Base-by-base conservation (phyloP, 2,888 invertebrate genomes). In the Dastarcus helophoroides region DNA sequence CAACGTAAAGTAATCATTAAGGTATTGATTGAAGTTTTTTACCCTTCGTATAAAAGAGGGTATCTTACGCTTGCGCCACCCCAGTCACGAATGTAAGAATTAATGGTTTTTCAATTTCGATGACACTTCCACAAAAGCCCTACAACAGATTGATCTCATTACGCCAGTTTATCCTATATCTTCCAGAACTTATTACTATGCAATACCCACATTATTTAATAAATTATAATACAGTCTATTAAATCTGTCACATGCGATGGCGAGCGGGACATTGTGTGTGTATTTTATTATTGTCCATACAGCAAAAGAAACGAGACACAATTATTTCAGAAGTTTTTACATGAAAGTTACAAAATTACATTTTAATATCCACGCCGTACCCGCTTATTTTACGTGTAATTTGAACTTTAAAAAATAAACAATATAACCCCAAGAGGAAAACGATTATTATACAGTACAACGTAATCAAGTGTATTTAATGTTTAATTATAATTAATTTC, bases 1-100 rank as follows among this genome's bases (percentile, higher is more conserved):
- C 48, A 55, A 51, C 56, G 55, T 55, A 53, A 48, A 53, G 56
- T 53, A 57, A 58, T 60, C 59, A 60, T 60, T 59, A 56, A 56
- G 55, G 57, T 60, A 60, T 60, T 54, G 59, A 60, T 60, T 60
- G 55, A 50, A 51, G 49, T 54, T 56, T 58, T 56, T 58, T 56
- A 50, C 51, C 43, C 45, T 38, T 40, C 43, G 32, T 40, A 38
- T 41, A 48, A 41, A 38, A 27, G 40, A 43, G 39, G 37, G 44
- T 42, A 43, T 37, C 37, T 39, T 40, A 48, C 55, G 53, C 53
- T 39, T 50, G 54, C 54, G 54, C 47, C 32, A 41, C 36, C 8
- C 39, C 42, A 45, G 49, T 52, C 53, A 51, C 51, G 54, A 55
- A 54, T 51, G 45, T 44, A 44, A 42, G 51, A 51, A 56, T 56